Base-by-base conservation (phyloP, 2,888 invertebrate genomes). In the Chymomyza caudatula region DNA sequence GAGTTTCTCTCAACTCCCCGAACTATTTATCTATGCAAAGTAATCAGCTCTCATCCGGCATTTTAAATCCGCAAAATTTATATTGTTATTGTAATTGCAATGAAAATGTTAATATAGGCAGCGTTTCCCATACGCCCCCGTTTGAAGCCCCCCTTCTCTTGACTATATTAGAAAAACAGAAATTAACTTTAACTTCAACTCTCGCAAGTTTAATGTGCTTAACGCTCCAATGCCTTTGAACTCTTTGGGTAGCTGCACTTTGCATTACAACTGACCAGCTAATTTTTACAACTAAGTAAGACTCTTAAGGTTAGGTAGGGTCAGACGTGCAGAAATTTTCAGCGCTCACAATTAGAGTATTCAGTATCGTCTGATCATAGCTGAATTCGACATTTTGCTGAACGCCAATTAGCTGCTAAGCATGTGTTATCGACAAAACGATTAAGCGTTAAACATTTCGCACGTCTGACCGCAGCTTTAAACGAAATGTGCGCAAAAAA, bases 1-100 rank as follows among this genome's bases (percentile, higher is more conserved):
- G 11, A 37, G 72, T 67, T 63, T 67, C 68, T 59, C 70, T 65
- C 65, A 63, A 70, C 77, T 67, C 73, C 67, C 73, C 70, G 69
- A 43, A 67, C 67, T 71, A 71, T 69, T 82, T 82, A 80, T 85
- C 85, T 80, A 82, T 85, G 85, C 82, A 80, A 80, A 78, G 77
- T 63, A 60, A 56, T 37, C 29, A 59, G 44, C 59, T 59, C 68
- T 60, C 65, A 43, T 59, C 65, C 56, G 62, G 71, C 59, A 62
- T 65, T 68, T 69, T 64, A 74, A 74, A 74, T 76, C 70, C 76
- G 73, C 63, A 63, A 67, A 74, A 63, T 78, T 77, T 79, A 72
- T 67, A 67, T 73, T 78, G 65, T 71, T 65, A 68, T 69, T 68
- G 63, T 60, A 62, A 59, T 73, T 76, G 73, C 76, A 69, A 65